A percentile compares a stretch with the other conserved stretches of the same genome.
These are phyloP conservation scores for Caenorhabditis zanzibari DNA, from an alignment of 2,888 invertebrate genomes.

Conservation along the genomic window DNA sequence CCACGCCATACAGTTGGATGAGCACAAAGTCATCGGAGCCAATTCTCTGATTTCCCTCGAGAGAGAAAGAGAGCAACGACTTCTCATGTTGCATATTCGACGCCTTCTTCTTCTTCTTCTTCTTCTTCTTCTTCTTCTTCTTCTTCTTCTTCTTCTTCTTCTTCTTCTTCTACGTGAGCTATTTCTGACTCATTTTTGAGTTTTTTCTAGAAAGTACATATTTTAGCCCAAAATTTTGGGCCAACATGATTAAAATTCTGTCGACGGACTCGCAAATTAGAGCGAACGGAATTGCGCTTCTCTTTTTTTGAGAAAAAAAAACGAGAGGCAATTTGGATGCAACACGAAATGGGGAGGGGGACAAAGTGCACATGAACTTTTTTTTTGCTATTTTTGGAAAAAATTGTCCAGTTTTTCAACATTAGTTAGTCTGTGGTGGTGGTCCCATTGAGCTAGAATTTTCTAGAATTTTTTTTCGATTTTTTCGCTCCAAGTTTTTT, in stretches of 20 bases:
- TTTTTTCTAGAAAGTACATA: neutral
- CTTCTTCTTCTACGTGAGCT: no score
- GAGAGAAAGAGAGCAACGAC: slow-evolving; percentile 33
- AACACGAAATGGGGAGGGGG: neutral
- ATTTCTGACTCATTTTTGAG: slow-evolving; percentile 7
- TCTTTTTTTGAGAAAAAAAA: neutral
- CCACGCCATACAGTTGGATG: slow-evolving; percentile 55
- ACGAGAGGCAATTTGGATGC: neutral
- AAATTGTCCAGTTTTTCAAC: neutral
- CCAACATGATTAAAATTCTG: slow-evolving; percentile 58
- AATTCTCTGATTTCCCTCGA: slow-evolving; percentile 57
- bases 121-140: slow-evolving; percentile 39
- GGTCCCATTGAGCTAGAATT: neutral
- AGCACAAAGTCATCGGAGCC: slow-evolving; percentile 52
- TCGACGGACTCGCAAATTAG: slow-evolving; percentile 21
- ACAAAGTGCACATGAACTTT: slow-evolving; percentile 40
- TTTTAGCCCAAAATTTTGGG: neutral
- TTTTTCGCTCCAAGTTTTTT: neutral
- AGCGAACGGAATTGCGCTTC: neutral
- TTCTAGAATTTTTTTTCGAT: neutral
- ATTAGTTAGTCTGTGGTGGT: no score
- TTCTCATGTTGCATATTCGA: slow-evolving; percentile 42
- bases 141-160: no score
- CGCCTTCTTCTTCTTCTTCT: neutral
- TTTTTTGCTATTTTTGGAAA: slow-evolving; percentile 13